Evolutionary conservation across 1,140 invertebrate genomes (phyloP), one percentile per base, ranked within the genome.

Genomic region (Drosophila pachea): DNA sequence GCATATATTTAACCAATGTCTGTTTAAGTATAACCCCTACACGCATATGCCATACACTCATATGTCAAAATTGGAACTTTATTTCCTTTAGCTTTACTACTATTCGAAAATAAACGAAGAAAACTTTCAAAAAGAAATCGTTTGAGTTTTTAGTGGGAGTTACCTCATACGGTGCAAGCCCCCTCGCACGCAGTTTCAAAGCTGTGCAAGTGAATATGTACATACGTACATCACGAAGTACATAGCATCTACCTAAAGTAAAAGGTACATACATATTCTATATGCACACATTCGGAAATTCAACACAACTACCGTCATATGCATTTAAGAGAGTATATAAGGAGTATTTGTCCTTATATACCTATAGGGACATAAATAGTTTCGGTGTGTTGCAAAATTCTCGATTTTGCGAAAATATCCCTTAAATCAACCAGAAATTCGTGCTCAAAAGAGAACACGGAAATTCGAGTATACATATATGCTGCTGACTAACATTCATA

Each of bases 361-460:
- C 42, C 55, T 42, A 22, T 53, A 22, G 22, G 22, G 22, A 48
- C 9, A 33, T 6, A 8, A 50, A 33, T 33, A 32, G 31, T 32
- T 50, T 4, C 33, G 9, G 6, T 7, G n/a, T 43, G 45, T 31
- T 33, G 22, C 49, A 47, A 35, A 31, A 33, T 47, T 12, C 32
- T 29, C 7, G n/a, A 43, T 29, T 29, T 47, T 8, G 16, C 22
- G 8, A 12, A 56, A 60, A 72, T 64, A 50, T 67, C 73, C 12
- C 49, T 52, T 33, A 31, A 14, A 35, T 16, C 16, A 4, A 4
- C n/a, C 31, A 5, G 32, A n/a, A 31, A 16, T 7, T 52, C 66
- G 75, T 67, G 58, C 43, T 42, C 14, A 50, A 69, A 75, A 75
- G 56, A 69, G 70, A 73, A 55, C 7, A 31, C n/a, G 11, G 42